These are phyloP conservation scores for Acanthacorydalis orientalis DNA, from an alignment of 2,888 invertebrate genomes.

Conservation along the genomic window DNA sequence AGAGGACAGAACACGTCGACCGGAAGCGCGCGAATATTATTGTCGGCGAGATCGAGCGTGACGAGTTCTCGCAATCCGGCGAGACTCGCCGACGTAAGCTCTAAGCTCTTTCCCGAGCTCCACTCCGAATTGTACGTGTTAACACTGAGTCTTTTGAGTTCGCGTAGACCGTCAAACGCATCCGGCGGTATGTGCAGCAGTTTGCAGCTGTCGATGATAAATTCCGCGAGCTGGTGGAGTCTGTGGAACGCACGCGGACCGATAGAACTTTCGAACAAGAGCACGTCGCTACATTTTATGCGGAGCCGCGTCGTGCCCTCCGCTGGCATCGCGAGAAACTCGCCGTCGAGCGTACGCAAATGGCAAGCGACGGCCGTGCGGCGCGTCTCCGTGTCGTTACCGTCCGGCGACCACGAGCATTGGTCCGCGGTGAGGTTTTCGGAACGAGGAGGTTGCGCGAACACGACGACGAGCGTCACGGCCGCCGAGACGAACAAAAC, in stretches of 20 bases:
- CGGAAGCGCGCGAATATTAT: slow-evolving; percentile 67
- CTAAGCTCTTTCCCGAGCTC: slow-evolving; percentile 56
- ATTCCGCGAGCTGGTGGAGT: slow-evolving; percentile 54
- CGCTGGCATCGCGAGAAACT: slow-evolving; percentile 43
- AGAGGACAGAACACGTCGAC: slow-evolving; percentile 65
- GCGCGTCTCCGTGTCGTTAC: slow-evolving; percentile 30
- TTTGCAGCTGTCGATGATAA: slow-evolving; percentile 65
- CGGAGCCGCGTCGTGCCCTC: slow-evolving; percentile 58
- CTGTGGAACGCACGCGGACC: slow-evolving; percentile 53
- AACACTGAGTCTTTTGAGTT: slow-evolving; percentile 60
- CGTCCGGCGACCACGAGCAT: slow-evolving; percentile 29
- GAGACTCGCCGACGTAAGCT: slow-evolving; percentile 53
- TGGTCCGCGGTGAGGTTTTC: slow-evolving; percentile 23
- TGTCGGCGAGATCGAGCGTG: slow-evolving; percentile 62
- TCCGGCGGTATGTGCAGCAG: slow-evolving; percentile 56
- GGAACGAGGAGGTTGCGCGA: neutral
- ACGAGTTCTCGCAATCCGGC: slow-evolving; percentile 65
- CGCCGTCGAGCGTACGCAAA: slow-evolving; percentile 52
- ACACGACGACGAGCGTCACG: neutral
- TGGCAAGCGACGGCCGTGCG: slow-evolving; percentile 45
- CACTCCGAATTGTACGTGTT: slow-evolving; percentile 69
- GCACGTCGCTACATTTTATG: slow-evolving; percentile 60
- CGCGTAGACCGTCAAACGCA: slow-evolving; percentile 63
- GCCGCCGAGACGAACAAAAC: neutral
- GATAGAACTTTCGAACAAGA: slow-evolving; percentile 63